Base-by-base conservation (phyloP, 2,797 vertebrate species). In the Helicolenus hilgendorfi region DNA sequence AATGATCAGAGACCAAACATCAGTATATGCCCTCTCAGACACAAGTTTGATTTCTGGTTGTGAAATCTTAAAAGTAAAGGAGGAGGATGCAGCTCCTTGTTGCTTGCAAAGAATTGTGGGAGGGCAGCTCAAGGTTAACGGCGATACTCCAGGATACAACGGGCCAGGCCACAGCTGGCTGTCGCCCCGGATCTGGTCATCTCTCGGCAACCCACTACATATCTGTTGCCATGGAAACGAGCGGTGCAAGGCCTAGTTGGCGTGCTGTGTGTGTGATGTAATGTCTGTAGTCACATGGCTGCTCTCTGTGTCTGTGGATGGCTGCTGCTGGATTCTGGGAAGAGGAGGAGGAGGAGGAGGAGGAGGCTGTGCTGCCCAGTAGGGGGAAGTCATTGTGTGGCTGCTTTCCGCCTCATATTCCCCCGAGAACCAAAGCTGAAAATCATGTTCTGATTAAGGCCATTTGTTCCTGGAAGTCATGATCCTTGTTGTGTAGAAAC, bases 171-270 rank as follows among this genome's bases (percentile, higher is more conserved):
- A 83, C 93, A 94, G 91, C 93, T 92, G 92, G 87, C 90, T 86
- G 93, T 92, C 94, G 56, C 84, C 89, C 88, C 89, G 4, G 68
- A 95, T 96, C 86, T 73, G 87, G 80, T 96, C 94, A 87, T 67
- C 72, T 59, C 53, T 0, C 11, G 11, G 49, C 81, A 83, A 69
- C 75, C 35, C 64, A 38, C 79, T 38, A 68, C 84, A 76, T 26
- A 87, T 65, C 81, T 58, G 95, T 96, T 91, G 63, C 94, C 92
- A 93, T 94, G 94, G 94, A 89, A 95, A 97, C 92, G 3, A 27
- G 13, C 75, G 7, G 62, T 60, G 79, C 56, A 18, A 77, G 86
- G 81, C 83, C 87, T 74, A 62, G 86, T 87, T 91, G 77, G 83
- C 24, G 63, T 85, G 89, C 87, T 4, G 71, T 65, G 85, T 89